phyloP scores from a whole-genome alignment of 1,140 invertebrate genomes.

The Diachasma alloeum region DNA sequence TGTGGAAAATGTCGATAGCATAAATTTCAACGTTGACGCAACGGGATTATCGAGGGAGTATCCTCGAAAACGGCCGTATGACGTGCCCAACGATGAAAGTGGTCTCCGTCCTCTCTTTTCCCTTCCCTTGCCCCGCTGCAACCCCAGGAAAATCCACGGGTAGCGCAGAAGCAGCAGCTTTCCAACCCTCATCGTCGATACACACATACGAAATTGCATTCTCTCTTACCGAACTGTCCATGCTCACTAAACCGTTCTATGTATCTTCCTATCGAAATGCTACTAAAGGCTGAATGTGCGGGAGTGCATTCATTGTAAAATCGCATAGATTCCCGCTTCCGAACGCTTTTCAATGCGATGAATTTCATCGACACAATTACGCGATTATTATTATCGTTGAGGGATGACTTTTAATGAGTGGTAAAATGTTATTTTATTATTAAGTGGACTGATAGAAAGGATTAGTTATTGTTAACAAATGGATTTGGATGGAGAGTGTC shows the following conservation, averaged over 20 bases:
- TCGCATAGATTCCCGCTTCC: background rate
- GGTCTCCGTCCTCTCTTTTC: background rate
- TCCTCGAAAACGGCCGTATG: conserved; percentile 14
- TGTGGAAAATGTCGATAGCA: conserved; percentile 27
- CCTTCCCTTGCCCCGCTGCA: background rate
- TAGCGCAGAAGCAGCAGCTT: background rate
- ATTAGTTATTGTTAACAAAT: too few relatives aligned
- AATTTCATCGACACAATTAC: background rate
- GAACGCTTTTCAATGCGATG: background rate
- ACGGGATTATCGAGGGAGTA: conserved; percentile 19
- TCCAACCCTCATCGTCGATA: background rate
- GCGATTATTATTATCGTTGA: background rate
- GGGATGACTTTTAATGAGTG: too few relatives aligned
- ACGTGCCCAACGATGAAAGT: background rate
- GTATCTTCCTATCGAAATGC: background rate
- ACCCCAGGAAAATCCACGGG: background rate
- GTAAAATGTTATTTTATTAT: background rate
- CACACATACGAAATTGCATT: background rate
- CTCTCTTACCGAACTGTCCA: background rate
- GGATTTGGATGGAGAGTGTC: too few relatives aligned
- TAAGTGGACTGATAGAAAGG: too few relatives aligned
- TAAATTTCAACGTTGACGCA: conserved; percentile 26
- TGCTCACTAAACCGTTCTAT: background rate
- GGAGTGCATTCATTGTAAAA: background rate
- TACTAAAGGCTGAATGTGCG: background rate